Conservation (phyloP, 2,888 invertebrate species). For the Gandaritis pyraliata region DNA sequence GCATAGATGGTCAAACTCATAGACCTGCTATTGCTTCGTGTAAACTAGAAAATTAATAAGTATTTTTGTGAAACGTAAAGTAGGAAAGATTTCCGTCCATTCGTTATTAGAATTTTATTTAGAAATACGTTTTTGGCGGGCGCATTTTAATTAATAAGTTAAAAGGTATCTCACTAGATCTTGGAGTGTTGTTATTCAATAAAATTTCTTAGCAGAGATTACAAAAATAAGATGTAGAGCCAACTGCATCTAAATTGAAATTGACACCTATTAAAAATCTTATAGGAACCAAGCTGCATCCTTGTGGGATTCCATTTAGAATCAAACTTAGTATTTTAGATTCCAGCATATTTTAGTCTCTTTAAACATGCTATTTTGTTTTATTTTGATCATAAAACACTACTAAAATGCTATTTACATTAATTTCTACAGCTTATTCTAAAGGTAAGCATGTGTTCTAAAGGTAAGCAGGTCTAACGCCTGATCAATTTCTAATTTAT, state of each 20-base stretch:
- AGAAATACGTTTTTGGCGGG: not conserved
- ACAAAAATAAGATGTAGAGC: not conserved
- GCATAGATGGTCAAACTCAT: too few relatives aligned
- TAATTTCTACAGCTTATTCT: constrained; percentile 38
- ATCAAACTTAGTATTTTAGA: not conserved
- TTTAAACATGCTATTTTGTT: not conserved
- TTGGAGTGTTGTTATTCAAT: not conserved
- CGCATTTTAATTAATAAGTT: not conserved
- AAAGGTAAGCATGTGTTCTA: constrained; percentile 69
- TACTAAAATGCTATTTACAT: constrained; percentile 29
- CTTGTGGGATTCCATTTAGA: constrained; percentile 5
- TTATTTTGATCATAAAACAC: not conserved
- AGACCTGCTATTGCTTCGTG: too few relatives aligned
- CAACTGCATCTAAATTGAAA: not conserved
- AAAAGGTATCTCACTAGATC: not conserved
- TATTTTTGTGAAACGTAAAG: not conserved
- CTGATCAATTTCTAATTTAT: constrained; percentile 48
- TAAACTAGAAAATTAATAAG: not conserved
- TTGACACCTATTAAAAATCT: not conserved
- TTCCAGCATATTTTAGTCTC: not conserved
- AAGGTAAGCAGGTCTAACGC: constrained; percentile 51
- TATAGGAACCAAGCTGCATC: constrained; percentile 8
- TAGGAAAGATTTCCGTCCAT: constrained; percentile 11
- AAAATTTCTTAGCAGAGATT: not conserved
- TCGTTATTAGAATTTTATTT: not conserved